These are phyloP conservation scores for Hystrix cristata DNA, from an alignment of 2,113 vertebrate genomes.

Conservation along the genomic window DNA sequence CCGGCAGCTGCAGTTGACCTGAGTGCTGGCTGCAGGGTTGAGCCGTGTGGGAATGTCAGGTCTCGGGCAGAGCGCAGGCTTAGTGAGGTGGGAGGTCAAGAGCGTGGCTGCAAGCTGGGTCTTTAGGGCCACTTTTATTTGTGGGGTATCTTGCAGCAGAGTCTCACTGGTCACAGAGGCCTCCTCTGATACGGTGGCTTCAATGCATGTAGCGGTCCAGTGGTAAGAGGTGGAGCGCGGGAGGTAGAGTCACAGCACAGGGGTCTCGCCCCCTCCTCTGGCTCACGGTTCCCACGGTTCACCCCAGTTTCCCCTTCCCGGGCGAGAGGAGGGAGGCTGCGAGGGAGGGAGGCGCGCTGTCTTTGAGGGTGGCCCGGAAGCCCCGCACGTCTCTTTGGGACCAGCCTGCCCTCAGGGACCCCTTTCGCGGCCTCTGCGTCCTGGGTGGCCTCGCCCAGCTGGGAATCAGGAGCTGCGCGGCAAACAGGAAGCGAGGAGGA, in stretches of 20 bases:
- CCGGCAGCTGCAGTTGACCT: neutral
- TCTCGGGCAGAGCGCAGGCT: neutral
- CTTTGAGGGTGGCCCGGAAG: neutral
- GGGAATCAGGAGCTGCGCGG: neutral
- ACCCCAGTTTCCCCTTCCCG: neutral
- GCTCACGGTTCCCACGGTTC: neutral
- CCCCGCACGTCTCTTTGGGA: neutral
- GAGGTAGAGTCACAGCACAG: neutral
- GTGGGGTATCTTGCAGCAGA: neutral
- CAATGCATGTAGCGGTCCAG: neutral
- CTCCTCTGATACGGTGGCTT: neutral
- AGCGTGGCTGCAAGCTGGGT: neutral
- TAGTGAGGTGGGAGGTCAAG: neutral
- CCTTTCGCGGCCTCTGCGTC: neutral
- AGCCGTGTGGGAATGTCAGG: neutral
- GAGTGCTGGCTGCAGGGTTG: neutral
- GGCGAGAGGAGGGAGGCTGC: neutral
- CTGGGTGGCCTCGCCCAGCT: neutral
- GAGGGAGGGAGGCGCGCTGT: neutral
- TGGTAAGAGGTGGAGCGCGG: neutral
- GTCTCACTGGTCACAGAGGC: neutral
- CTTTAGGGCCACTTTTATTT: neutral
- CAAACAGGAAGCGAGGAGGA: too few species aligned
- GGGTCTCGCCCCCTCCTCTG: neutral
- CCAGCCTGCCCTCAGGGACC: neutral